A percentile compares a stretch with the other conserved stretches of the same genome.
These are phyloP conservation scores for Digitonthophagus gazella DNA, from an alignment of 2,888 invertebrate species.

Conservation along the genomic window DNA sequence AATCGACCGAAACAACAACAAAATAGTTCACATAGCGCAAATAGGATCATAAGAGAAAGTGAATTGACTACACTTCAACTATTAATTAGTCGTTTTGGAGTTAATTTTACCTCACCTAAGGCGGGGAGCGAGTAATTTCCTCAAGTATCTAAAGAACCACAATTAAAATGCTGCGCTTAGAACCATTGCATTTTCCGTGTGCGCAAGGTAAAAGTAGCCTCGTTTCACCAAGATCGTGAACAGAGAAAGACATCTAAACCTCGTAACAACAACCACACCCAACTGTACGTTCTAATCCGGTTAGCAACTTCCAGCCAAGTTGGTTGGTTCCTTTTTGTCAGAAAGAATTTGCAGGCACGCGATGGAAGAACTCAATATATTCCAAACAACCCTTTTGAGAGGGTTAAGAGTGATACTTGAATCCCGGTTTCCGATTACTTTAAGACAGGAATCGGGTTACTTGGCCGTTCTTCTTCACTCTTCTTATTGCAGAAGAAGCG, in stretches of 20 bases:
- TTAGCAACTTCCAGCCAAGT: conserved; percentile 17
- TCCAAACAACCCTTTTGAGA: not conserved
- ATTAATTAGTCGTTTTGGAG: not conserved
- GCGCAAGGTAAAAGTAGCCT: conserved; percentile 32
- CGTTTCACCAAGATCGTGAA: conserved; percentile 30
- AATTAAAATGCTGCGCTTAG: not conserved
- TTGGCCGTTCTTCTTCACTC: not conserved
- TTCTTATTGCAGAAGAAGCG: not conserved
- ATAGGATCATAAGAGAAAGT: not conserved
- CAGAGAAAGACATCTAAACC: conserved; percentile 25
- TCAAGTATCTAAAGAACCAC: not conserved
- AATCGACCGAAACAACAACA: not conserved
- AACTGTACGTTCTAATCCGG: conserved; percentile 27
- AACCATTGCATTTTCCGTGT: not conserved
- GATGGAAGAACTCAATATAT: not conserved
- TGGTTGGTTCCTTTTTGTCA: conserved; percentile 6
- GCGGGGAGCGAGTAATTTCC: not conserved
- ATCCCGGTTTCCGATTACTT: conserved; percentile 8
- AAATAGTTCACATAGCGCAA: not conserved
- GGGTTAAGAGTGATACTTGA: not conserved
- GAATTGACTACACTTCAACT: not conserved
- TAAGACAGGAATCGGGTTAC: not conserved
- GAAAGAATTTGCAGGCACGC: conserved; percentile 19
- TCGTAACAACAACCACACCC: conserved; percentile 25
- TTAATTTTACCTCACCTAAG: not conserved